These are phyloP conservation scores for Laothoe populi DNA, from an alignment of 2,888 invertebrate species.

Conservation along the genomic window DNA sequence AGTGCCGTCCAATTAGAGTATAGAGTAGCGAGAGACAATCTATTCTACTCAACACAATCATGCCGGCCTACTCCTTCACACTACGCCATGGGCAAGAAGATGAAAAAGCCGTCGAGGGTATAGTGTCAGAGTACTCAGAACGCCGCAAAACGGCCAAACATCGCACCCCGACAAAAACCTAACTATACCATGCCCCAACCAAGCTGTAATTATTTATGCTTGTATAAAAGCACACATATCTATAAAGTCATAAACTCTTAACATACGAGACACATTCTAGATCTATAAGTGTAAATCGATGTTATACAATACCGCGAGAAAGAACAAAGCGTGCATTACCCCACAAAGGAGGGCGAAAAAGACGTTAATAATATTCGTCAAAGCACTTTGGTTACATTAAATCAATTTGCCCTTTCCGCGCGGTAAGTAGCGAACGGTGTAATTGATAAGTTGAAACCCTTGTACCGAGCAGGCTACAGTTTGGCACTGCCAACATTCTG, in stretches of 20 bases:
- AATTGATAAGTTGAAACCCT: conserved; percentile 86
- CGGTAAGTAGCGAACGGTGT: conserved; percentile 85
- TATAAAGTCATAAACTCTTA: neutral
- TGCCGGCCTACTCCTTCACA: too few species aligned
- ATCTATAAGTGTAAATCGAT: conserved; percentile 78
- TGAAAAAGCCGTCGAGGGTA: too few species aligned
- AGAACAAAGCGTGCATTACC: conserved; percentile 81
- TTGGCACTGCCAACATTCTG: conserved; percentile 67
- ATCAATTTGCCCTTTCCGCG: conserved; percentile 85
- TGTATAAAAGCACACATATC: neutral
- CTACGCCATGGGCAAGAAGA: too few species aligned
- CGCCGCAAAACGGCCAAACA: too few species aligned
- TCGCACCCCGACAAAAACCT: too few species aligned
- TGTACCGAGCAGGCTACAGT: conserved; percentile 80
- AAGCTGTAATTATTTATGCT: neutral
- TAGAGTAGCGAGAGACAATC: too few species aligned
- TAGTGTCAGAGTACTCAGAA: too few species aligned
- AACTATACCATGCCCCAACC: too few species aligned
- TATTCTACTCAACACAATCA: too few species aligned
- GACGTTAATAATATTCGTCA: conserved; percentile 86
- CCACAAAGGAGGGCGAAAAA: conserved; percentile 80
- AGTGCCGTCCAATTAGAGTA: too few species aligned
- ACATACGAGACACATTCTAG: conserved; percentile 12
- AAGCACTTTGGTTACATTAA: conserved; percentile 85
- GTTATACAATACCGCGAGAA: conserved; percentile 76